Evolutionary conservation across 2,888 invertebrate genomes (phyloP).

Genomic region (Cancer borealis): DNA sequence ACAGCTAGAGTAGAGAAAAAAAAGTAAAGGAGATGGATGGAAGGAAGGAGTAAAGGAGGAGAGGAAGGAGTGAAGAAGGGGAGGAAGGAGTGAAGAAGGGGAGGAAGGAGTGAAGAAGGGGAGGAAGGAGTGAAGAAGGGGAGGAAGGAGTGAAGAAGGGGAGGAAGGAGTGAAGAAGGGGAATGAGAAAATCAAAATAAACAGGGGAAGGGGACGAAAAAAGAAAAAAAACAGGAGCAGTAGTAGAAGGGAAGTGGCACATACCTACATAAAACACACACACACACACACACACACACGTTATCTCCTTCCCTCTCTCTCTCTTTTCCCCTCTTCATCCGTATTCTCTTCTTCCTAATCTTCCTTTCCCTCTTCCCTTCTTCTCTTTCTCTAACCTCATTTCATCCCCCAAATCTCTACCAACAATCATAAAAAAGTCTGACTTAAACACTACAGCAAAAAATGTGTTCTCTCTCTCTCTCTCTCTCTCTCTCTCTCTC

Average conservation of each 20-base stretch:
- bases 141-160: not conserved
- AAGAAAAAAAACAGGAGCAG: too few relatives aligned
- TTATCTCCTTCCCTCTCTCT: not conserved
- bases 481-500: too few relatives aligned
- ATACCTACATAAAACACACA: not conserved
- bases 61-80: too few relatives aligned
- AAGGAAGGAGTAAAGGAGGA: not conserved
- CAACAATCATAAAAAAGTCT: not conserved
- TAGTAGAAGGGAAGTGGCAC: not conserved
- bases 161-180: not conserved
- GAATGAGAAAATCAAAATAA: not conserved
- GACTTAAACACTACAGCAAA: not conserved
- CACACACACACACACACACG: not conserved
- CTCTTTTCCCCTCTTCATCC: not conserved
- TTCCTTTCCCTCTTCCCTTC: not conserved
- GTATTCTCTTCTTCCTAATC: not conserved
- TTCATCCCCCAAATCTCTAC: conserved; percentile 14
- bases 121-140: not conserved
- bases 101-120: not conserved
- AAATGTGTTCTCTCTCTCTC: not conserved
- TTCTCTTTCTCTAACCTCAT: not conserved
- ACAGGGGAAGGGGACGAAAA: not conserved
- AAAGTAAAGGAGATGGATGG: not conserved
- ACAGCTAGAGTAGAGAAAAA: not conserved
- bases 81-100: not conserved